Evolutionary conservation across 2,888 invertebrate species (phyloP).

Genomic region (Vesta saturnalis): DNA sequence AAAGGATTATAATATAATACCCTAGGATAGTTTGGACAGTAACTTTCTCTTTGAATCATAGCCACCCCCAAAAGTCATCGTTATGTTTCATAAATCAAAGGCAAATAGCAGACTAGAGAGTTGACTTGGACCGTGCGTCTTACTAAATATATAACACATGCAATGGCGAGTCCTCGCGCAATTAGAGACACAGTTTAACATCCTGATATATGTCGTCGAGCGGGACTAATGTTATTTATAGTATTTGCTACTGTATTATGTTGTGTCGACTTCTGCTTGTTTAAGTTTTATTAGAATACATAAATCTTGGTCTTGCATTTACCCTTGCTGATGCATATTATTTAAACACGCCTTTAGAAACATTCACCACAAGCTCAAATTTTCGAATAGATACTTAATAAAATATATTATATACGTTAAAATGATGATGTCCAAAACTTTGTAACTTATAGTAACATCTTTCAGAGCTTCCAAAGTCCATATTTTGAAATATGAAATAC

Average conservation of each 20-base stretch:
- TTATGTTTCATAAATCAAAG: slow-evolving; percentile 55
- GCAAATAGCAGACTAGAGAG: slow-evolving; percentile 54
- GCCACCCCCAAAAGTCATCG: slow-evolving; percentile 54
- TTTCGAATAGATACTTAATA: slow-evolving; percentile 7
- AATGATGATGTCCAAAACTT: slow-evolving; percentile 13
- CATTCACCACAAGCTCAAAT: background rate
- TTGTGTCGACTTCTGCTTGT: slow-evolving; percentile 44
- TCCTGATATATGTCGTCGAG: slow-evolving; percentile 52
- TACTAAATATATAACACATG: slow-evolving; percentile 46
- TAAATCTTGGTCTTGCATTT: slow-evolving; percentile 31
- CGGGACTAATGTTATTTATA: slow-evolving; percentile 50
- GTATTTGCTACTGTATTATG: slow-evolving; percentile 52
- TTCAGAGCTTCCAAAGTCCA: slow-evolving; percentile 16
- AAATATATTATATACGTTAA: slow-evolving; percentile 1
- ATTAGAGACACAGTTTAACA: slow-evolving; percentile 54
- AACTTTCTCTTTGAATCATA: slow-evolving; percentile 54
- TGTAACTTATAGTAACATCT: slow-evolving; percentile 18
- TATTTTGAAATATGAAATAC: slow-evolving; percentile 29
- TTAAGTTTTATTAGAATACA: slow-evolving; percentile 50
- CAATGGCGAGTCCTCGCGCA: slow-evolving; percentile 49
- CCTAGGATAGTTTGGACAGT: slow-evolving; percentile 47
- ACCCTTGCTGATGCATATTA: slow-evolving; percentile 14
- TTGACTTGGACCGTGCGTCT: slow-evolving; percentile 49
- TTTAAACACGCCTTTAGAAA: slow-evolving; percentile 17
- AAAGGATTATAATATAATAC: slow-evolving; percentile 23